These are phyloP conservation scores for Perizoma flavofasciatum DNA, from an alignment of 2,888 invertebrate species.

Conservation along the genomic window DNA sequence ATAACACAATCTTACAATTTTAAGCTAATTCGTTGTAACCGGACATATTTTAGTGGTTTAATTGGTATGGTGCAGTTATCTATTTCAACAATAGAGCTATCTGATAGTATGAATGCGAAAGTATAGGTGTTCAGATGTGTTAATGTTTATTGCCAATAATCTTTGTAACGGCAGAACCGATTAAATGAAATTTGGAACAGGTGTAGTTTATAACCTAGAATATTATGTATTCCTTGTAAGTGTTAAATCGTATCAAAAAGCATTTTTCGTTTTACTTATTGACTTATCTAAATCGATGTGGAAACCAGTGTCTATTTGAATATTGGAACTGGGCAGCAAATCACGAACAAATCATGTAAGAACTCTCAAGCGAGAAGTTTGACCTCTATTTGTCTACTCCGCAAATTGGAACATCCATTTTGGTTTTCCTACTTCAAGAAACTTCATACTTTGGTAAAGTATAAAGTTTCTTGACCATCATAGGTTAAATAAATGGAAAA, in stretches of 20 bases:
- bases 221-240: constrained; percentile 6
- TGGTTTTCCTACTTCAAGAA: not conserved
- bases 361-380: constrained; percentile 10
- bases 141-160: too few relatives aligned
- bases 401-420: constrained; percentile 1
- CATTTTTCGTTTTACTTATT: too few relatives aligned
- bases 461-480: not conserved
- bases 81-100: not conserved
- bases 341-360: constrained; percentile 8
- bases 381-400: constrained; percentile 4
- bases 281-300: too few relatives aligned
- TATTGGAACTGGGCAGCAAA: constrained; percentile 6
- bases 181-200: too few relatives aligned
- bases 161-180: too few relatives aligned
- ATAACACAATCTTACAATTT: too few relatives aligned
- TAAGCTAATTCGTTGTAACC: too few relatives aligned
- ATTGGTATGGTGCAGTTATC: not conserved
- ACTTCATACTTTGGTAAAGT: not conserved
- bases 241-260: not conserved
- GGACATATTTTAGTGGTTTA: not conserved
- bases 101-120: too few relatives aligned
- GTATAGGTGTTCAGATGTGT: too few relatives aligned
- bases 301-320: not conserved
- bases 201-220: too few relatives aligned
- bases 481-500: not conserved